Evolutionary conservation across 2,113 vertebrate genomes (phyloP), one percentile per base, ranked within the genome.

Genomic region (Spea bombifrons): DNA sequence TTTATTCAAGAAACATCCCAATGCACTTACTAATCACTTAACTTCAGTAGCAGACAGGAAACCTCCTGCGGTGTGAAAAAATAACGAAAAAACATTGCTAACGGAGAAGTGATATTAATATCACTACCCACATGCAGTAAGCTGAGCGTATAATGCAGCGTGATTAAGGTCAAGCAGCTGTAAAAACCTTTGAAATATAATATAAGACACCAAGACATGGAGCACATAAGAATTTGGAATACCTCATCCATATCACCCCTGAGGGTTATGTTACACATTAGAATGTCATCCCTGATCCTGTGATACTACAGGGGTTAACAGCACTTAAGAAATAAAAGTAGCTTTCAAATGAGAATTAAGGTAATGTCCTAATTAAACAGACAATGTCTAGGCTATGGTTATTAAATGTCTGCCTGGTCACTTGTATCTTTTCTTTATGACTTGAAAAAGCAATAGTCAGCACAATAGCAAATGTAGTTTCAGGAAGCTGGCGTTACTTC

Each of bases 11-110:
- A 49, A 49, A 16, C 48, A 30, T 70, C 48, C 7, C 67, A 70
- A 47, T 50, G 67, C 67, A 16, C 67, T 70, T 70, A 70, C 47
- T 49, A 70, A 70, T 70, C 48, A 70, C 67, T 70, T 70, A 48
- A 70, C 7, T 50, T 70, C 46, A 16, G 4, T 70, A 48, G 67
- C 46, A 70, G 13, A 12, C 15, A 50, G 67, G 48, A 49, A 70
- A 49, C 47, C 15, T 16, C 46, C 9, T 50, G 48, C n/a, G n/a
- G 66, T 50, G 48, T 15, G 50, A 50, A 9, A 4, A 64, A 50
- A 49, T 70, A 5, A 70, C 50, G 67, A 70, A 45, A 13, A 49
- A 13, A 49, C 8, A 46, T 70, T 70, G 5, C n/a, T 50, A 50
- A 70, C 13, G 15, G n/a, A 70, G n/a, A 7, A 70, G 17, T 48